Conservation (phyloP, 2,888 invertebrate species). For the Lymantria monacha region DNA sequence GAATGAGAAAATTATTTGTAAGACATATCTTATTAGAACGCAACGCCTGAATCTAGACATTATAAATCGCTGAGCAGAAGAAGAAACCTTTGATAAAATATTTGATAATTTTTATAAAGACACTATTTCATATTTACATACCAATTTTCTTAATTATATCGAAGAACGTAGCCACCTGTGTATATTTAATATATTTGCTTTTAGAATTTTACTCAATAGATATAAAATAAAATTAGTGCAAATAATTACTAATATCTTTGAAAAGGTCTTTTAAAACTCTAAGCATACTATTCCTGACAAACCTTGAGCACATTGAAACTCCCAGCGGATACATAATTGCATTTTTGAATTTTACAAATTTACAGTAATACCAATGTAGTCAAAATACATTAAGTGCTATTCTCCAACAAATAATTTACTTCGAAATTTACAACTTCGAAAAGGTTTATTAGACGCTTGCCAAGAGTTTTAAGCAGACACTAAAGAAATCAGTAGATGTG, state of each 20-base stretch:
- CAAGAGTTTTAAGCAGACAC: conserved; percentile 4
- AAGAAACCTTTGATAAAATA: conserved; percentile 48
- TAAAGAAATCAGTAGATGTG: conserved; percentile 5
- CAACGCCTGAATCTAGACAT: conserved; percentile 7
- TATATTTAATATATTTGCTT: conserved; percentile 24
- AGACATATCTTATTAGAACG: conserved; percentile 33
- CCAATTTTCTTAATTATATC: conserved; percentile 25
- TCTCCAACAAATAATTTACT: neutral
- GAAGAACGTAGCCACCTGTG: conserved; percentile 20
- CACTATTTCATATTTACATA: conserved; percentile 15
- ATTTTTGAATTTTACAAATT: neutral
- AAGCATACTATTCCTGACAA: neutral
- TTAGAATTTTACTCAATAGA: conserved; percentile 23
- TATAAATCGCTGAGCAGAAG: conserved; percentile 55
- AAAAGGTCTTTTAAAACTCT: conserved; percentile 7
- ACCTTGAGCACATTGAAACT: neutral
- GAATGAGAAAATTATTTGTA: conserved; percentile 18
- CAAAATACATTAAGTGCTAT: neutral
- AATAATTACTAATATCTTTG: conserved; percentile 4
- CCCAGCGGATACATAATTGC: neutral
- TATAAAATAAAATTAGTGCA: conserved; percentile 12
- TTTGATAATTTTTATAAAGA: conserved; percentile 29
- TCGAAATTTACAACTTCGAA: neutral
- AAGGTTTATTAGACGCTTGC: neutral
- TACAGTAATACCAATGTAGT: neutral